Evolutionary conservation across 92 coral and sea anemone species (phyloP), one percentile per base, ranked within the genome.

Genomic region (Phenganax subtilis): DNA sequence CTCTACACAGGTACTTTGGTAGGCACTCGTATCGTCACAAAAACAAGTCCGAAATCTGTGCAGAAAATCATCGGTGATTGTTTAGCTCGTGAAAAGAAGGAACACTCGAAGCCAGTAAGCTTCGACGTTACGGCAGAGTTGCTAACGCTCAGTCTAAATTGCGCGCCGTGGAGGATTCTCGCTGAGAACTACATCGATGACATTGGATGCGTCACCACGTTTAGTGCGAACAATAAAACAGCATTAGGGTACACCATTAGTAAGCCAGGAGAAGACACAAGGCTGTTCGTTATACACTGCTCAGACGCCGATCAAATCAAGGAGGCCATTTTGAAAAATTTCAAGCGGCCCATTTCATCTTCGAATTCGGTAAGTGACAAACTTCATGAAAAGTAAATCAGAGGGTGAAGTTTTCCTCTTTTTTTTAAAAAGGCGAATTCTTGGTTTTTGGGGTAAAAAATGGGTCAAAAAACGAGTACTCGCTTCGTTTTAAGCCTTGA

Each of bases 161-260:
- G 88, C 81, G 85, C 97, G 67, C 99, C 99, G 6, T 96, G 96
- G 96, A 93, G 89, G 77, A 89, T 96, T 44, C 84, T 96, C 20
- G 87, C 94, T 12, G 86, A 90, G 81, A 90, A 89, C 54, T 90
- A 85, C 58, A 76, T 96, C 63, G 93, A 90, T 69, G 82, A 90
- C 54, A 85, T 96, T 17, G 99, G 99, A 12, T 89, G 87, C 31
- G 90, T 90, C 15, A 91, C 88, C 60, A 54, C 93, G 82, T 88
- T 75, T 63, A 62, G 63, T 30, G 88, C 91, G 69, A 92, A 84
- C 55, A 92, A 92, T 72, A 57, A 83, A 3, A 86, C 78, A 9
- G 87, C 88, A 0, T 80, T 96, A 8, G 99, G 99, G 7, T 81
- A 89, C 37, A 86, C 93, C 52, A 89, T 85, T 16, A 88, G 96